Conservation (phyloP, 2,797 vertebrate species). For the Acanthurus leucopareius region DNA sequence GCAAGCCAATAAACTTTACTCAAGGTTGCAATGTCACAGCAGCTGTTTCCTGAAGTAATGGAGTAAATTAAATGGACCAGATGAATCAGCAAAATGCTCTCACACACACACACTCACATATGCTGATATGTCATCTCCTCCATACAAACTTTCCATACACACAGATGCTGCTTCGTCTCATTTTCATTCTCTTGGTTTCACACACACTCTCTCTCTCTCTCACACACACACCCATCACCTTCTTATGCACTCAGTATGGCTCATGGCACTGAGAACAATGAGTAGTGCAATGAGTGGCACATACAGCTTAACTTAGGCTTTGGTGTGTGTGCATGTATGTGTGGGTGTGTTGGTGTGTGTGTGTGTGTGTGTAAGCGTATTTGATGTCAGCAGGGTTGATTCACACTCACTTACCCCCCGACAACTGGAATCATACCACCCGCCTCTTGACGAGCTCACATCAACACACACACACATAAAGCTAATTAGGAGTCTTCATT, state of each 20-base stretch:
- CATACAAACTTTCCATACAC: neutral
- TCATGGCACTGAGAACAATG: slow-evolving; percentile 71
- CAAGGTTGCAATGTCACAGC: slow-evolving; percentile 71
- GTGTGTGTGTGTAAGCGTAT: slow-evolving; percentile 62
- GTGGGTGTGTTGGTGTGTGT: slow-evolving; percentile 51
- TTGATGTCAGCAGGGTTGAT: slow-evolving; percentile 82
- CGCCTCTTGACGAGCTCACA: slow-evolving; percentile 78
- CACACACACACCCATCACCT: neutral
- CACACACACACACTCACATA: slow-evolving; percentile 22
- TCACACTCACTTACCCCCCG: slow-evolving; percentile 84
- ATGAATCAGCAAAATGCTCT: slow-evolving; percentile 68
- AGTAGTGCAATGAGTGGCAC: slow-evolving; percentile 69
- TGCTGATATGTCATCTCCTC: slow-evolving; percentile 9
- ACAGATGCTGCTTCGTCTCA: neutral
- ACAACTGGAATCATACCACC: slow-evolving; percentile 84
- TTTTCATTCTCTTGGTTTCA: too few species aligned
- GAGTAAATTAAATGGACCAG: slow-evolving; percentile 65
- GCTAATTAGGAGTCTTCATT: slow-evolving; percentile 83
- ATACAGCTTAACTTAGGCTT: slow-evolving; percentile 69
- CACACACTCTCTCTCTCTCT: neutral
- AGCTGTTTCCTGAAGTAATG: slow-evolving; percentile 71
- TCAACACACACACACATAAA: slow-evolving; percentile 56
- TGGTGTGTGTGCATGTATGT: slow-evolving; percentile 40
- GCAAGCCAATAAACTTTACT: slow-evolving; percentile 67
- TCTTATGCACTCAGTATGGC: slow-evolving; percentile 48